Conservation (phyloP, 2,888 invertebrate genomes). For the Calameuta filiformis region DNA sequence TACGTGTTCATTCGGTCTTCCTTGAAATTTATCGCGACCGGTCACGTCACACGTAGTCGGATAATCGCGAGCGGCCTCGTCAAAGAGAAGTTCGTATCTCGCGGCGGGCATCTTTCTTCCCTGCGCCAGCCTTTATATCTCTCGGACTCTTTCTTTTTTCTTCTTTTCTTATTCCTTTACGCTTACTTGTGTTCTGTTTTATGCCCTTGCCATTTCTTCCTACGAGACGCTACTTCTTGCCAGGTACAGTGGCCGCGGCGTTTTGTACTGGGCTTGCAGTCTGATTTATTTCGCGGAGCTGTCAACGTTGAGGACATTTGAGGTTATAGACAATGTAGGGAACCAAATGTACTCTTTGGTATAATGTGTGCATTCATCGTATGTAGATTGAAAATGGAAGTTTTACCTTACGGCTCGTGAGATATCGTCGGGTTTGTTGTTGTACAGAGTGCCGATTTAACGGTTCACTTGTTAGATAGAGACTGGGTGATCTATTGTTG, state of each 20-base stretch:
- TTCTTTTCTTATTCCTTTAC: not conserved
- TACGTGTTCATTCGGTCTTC: constrained; percentile 6
- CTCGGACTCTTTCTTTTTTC: not conserved
- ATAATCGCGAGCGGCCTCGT: constrained; percentile 3
- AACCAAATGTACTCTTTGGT: not conserved
- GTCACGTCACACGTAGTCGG: constrained; percentile 2
- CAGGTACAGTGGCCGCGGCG: not conserved
- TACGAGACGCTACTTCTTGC: not conserved
- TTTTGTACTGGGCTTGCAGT: not conserved
- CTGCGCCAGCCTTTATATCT: not conserved
- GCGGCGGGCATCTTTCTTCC: not conserved
- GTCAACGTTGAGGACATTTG: not conserved
- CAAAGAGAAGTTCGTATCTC: constrained; percentile 1
- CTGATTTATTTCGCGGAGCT: not conserved
- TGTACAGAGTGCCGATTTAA: not conserved
- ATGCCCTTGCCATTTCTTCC: not conserved
- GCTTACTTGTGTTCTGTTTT: not conserved
- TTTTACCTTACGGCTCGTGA: not conserved
- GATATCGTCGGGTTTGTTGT: not conserved
- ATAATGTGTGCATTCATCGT: not conserved
- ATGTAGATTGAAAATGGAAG: not conserved
- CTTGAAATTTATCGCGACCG: constrained; percentile 1
- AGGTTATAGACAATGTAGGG: not conserved
- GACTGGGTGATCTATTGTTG: not conserved
- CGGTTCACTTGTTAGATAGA: not conserved